Base-by-base conservation (phyloP, 2,888 invertebrate genomes). In the Drosophila nr. perissopoda region DNA sequence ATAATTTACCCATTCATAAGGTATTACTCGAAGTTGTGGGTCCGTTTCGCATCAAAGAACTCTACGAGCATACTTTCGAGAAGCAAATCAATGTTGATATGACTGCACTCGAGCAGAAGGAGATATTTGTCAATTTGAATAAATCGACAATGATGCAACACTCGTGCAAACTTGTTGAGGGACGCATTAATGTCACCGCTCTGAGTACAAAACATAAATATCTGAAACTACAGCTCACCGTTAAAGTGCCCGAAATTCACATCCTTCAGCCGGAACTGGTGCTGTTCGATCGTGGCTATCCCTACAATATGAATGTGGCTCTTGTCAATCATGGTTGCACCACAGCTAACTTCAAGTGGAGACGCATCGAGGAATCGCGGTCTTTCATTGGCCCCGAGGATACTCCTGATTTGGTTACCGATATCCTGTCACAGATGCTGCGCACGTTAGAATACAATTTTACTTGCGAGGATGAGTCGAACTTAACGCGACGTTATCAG, bases 351-450 rank as follows among this genome's bases (percentile, higher is more conserved):
- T 92, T 81, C 64, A 85, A 82, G 53, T 92, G 92, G 92, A 87
- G 76, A 31, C 85, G 91, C 51, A 38, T 90, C 0, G 66, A 84
- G 1, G 83, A 87, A 11, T 36, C 27, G 0, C 79, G 80, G 2
- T 34, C 53, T 0, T 90, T 66, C 34, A 36, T 90, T 4, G 83
- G 77, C 10, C 72, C 54, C 36, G 78, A 91, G 16, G 78, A 92
- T 69, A 29, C 76, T 0, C 29, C 27, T 1, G 87, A 87, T 62
- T 66, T 82, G 4, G 84, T 86, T 5, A 71, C 72, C 6, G 82
- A 92, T 5, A 59, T 92, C 4, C 75, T 92, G 1, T 91, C 91
- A 36, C 84, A 92, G 21, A 80, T 91, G 7, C 34, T 92, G 4
- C 75, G 72, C 7, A 91, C 76, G 51, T 64, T 91, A 6, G 91